phyloP scores from a whole-genome alignment of 2,888 invertebrate species.

The Hoplodrina ambigua region DNA sequence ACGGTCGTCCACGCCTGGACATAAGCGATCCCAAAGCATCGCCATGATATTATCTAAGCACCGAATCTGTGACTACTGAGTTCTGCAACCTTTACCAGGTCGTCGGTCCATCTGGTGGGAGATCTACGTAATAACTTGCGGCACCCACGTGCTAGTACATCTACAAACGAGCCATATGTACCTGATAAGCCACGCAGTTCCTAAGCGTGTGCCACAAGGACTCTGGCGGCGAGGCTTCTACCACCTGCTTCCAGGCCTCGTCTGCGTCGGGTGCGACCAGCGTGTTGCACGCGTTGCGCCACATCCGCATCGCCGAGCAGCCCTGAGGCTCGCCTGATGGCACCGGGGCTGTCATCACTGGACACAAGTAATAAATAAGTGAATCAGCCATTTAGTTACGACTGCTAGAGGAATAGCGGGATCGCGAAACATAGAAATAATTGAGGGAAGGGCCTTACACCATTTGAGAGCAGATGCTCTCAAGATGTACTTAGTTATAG shows the following conservation, averaged over 20 bases:
- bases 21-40: too few relatives aligned
- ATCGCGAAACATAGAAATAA: too few relatives aligned
- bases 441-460: too few relatives aligned
- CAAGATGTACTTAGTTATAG: neutral
- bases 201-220: conserved; percentile 83
- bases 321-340: conserved; percentile 74
- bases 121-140: too few relatives aligned
- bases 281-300: conserved; percentile 80
- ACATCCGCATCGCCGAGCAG: conserved; percentile 82
- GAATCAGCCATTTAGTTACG: too few relatives aligned
- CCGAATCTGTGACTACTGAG: too few relatives aligned
- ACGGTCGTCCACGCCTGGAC: too few relatives aligned
- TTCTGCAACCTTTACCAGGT: neutral
- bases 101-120: neutral
- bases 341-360: conserved; percentile 62
- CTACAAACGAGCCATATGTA: conserved; percentile 39
- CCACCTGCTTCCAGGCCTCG: conserved; percentile 79
- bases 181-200: conserved; percentile 86
- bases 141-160: neutral
- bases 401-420: too few relatives aligned
- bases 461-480: neutral
- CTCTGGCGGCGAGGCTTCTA: conserved; percentile 76
- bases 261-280: conserved; percentile 77
- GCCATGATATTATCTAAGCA: too few relatives aligned
- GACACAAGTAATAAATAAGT: neutral